Conservation (phyloP, 1,140 invertebrate species). For the Chelonus insularis region DNA sequence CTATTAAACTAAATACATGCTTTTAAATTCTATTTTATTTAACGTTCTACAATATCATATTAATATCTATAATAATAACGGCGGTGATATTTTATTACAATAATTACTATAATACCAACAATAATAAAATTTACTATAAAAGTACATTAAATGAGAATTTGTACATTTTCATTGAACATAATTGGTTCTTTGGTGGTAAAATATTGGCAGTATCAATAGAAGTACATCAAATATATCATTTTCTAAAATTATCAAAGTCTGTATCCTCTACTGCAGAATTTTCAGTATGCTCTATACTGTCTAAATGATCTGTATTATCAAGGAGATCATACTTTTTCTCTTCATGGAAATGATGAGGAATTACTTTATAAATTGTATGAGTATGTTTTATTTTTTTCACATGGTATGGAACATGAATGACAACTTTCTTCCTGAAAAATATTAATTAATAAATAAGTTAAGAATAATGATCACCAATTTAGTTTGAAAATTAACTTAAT, state of each 20-base stretch:
- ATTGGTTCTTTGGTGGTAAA: conserved; percentile 4
- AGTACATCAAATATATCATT: not conserved
- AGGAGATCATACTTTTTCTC: conserved; percentile 29
- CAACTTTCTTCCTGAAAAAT: conserved; percentile 61
- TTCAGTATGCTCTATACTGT: not conserved
- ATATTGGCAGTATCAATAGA: not conserved
- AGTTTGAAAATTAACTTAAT: too few relatives aligned
- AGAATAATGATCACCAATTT: too few relatives aligned
- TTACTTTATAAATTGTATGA: conserved; percentile 67
- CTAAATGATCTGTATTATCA: too few relatives aligned
- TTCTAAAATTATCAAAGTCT: conserved; percentile 32
- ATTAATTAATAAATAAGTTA: conserved; percentile 7
- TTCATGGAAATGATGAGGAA: conserved; percentile 54
- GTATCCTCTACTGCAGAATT: conserved; percentile 40
- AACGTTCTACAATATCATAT: too few relatives aligned
- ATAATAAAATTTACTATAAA: too few relatives aligned
- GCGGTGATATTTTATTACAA: too few relatives aligned
- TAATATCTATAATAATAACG: too few relatives aligned
- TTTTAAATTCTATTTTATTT: too few relatives aligned
- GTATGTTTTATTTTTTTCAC: conserved; percentile 68
- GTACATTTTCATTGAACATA: conserved; percentile 1
- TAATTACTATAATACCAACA: too few relatives aligned
- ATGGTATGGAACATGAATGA: conserved; percentile 66
- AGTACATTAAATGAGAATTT: not conserved
- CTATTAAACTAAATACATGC: too few relatives aligned